Conservation (phyloP, 2,888 invertebrate genomes). For the Monoplex corrugatus region DNA sequence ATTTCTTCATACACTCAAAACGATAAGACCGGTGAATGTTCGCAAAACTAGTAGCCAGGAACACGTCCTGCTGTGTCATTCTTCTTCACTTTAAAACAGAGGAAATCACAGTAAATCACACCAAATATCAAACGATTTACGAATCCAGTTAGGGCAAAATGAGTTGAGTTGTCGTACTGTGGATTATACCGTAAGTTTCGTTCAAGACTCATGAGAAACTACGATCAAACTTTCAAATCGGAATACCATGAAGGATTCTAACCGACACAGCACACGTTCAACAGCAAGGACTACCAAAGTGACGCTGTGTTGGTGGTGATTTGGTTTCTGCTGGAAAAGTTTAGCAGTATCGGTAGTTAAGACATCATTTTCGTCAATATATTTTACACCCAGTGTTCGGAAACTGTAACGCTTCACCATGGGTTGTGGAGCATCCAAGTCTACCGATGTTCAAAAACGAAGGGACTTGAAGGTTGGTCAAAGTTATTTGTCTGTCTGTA, state of each 20-base stretch:
- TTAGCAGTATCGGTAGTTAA: not conserved
- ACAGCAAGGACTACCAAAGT: not conserved
- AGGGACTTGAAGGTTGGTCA: not conserved
- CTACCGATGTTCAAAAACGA: not conserved
- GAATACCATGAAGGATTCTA: constrained; percentile 79
- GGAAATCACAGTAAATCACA: not conserved
- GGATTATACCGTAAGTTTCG: not conserved
- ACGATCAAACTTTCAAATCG: not conserved
- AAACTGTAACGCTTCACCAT: not conserved
- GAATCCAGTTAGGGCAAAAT: not conserved
- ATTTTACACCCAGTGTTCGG: not conserved
- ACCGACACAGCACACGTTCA: no score
- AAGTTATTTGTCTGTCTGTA: not conserved
- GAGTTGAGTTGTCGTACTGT: not conserved
- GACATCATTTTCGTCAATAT: not conserved
- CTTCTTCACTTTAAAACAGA: not conserved
- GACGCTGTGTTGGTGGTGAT: not conserved
- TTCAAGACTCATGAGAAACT: not conserved
- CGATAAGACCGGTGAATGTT: not conserved
- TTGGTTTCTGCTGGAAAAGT: not conserved
- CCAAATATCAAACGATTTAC: no score
- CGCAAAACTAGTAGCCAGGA: not conserved
- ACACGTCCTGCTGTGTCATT: not conserved
- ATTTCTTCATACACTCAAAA: not conserved
- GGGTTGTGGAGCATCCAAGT: constrained; percentile 17